Evolutionary conservation across 2,113 vertebrate genomes (phyloP).

Genomic region (Stigmatopora argus): DNA sequence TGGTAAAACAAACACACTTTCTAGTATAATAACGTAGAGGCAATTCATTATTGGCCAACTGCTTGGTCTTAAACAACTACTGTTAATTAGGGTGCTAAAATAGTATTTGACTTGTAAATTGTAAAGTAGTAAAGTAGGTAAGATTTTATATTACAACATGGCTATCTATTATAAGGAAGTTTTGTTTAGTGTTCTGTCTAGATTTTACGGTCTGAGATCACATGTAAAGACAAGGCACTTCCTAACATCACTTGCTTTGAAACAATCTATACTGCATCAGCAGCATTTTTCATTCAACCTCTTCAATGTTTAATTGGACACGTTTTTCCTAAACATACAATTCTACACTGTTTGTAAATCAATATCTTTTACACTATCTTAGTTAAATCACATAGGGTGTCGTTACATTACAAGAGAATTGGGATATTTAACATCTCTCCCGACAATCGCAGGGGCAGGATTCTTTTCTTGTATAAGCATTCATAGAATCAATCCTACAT

Average conservation of each 20-base stretch:
- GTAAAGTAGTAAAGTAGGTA: background rate
- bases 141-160: slow-evolving; percentile 3
- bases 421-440: too few species aligned
- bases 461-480: too few species aligned
- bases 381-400: background rate
- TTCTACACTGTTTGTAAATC: slow-evolving; percentile 47
- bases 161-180: background rate
- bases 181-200: slow-evolving; percentile 10
- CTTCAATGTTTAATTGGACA: slow-evolving; percentile 58
- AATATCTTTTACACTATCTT: background rate
- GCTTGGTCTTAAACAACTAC: slow-evolving; percentile 2
- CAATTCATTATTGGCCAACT: background rate
- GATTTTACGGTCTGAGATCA: slow-evolving; percentile 31
- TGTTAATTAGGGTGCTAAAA: background rate
- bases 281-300: slow-evolving; percentile 60
- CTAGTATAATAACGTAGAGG: background rate
- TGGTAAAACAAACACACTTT: background rate
- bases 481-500: background rate
- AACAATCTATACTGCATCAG: slow-evolving; percentile 34
- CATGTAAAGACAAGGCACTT: slow-evolving; percentile 38
- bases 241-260: slow-evolving; percentile 33
- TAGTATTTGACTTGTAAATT: background rate
- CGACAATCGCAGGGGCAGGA: too few species aligned
- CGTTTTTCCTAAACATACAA: slow-evolving; percentile 47
- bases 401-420: too few species aligned